Evolutionary conservation across 2,888 invertebrate species (phyloP), one percentile per base, ranked within the genome.

Genomic region (Coelinius sp.): DNA sequence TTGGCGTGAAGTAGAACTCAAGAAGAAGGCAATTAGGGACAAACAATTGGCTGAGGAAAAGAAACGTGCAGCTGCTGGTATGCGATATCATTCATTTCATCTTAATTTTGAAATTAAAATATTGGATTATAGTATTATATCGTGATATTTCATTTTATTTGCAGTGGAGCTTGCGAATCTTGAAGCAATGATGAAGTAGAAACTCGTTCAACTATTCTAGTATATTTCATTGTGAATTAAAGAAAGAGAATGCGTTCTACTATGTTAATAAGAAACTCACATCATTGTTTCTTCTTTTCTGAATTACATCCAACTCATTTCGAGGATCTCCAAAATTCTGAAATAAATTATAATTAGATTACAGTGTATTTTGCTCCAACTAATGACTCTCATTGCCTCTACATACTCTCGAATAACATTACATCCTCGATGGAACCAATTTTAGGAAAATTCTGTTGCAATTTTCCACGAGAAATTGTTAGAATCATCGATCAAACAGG

Each of bases 11-110:
- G 89, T 92, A 10, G 94, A 94, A 80, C 88, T 89, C 0, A 92
- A 92, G 86, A 92, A 93, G 81, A 93, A 93, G 85, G 90, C 88
- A 0, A 88, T 92, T 76, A 91, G 92, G 76, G 94, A 94, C 82
- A 93, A 90, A 12, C 93, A 93, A 88, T 82, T 93, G 24, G 93
- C 93, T 41, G 91, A 90, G 76, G 95, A 95, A 83, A 95, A 93
- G 89, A 92, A 90, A 74, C 82, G 89, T 1, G 91, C 90, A 49
- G 86, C 91, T 12, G 92, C 91, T 46, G 91, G 92, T 92, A 74
- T 89, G 73, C n/a, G n/a, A n/a, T n/a, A n/a, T 85, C n/a, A 85
- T 85, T 75, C 74, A 63, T 46, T 35, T 65, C 25, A 49, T 2
- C n/a, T 62, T 24, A 2, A 44, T 22, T 20, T 5, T 5, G 17